Evolutionary conservation across 2,888 invertebrate species (phyloP).

Genomic region (Polydrusus pterygomalis): DNA sequence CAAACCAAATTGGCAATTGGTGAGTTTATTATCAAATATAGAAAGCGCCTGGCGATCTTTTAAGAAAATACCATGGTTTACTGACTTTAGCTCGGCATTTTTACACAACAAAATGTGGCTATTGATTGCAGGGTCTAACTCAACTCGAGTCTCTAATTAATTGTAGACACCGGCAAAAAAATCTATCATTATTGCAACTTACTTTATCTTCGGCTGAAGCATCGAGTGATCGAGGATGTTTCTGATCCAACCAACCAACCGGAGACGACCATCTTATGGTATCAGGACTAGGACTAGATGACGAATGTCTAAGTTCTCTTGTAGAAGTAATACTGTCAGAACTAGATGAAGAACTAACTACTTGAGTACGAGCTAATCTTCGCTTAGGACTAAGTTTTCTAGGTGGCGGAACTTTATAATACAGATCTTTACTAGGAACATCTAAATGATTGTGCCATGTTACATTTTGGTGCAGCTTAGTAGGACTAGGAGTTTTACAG

Average conservation of each 20-base stretch:
- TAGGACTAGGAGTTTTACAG: constrained; percentile 74
- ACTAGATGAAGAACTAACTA: constrained; percentile 77
- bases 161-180: too few relatives aligned
- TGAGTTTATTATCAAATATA: too few relatives aligned
- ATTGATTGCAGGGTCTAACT: too few relatives aligned
- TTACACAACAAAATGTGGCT: too few relatives aligned
- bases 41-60: too few relatives aligned
- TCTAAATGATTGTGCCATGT: constrained; percentile 77
- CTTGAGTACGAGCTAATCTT: constrained; percentile 74
- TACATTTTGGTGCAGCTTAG: constrained; percentile 69
- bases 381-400: constrained; percentile 77
- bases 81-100: too few relatives aligned
- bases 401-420: constrained; percentile 69
- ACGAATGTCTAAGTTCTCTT: constrained; percentile 70
- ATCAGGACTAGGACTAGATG: constrained; percentile 72
- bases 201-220: constrained; percentile 72
- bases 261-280: constrained; percentile 70
- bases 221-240: constrained; percentile 68
- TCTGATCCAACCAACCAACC: constrained; percentile 69
- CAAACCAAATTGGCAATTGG: too few relatives aligned
- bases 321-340: constrained; percentile 77
- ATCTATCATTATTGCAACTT: not conserved
- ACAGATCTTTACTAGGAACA: constrained; percentile 73
- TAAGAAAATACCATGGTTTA: too few relatives aligned
- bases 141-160: too few relatives aligned